A percentile compares a stretch with the other conserved stretches of the same genome.
phyloP scores from a whole-genome alignment of 2,113 vertebrate species.

The Edolisoma coerulescens region DNA sequence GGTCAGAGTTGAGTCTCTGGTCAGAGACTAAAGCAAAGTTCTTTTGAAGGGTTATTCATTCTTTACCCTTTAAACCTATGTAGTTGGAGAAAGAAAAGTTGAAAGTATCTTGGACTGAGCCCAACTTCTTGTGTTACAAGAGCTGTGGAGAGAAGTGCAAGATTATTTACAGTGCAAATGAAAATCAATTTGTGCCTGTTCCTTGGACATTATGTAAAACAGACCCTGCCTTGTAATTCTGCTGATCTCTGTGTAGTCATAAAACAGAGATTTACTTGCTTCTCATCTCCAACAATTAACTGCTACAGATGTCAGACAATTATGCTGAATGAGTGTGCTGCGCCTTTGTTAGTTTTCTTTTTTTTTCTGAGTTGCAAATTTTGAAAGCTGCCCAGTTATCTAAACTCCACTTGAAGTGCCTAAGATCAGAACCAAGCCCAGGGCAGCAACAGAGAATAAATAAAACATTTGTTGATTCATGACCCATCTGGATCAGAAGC shows the following conservation, averaged over 20 bases:
- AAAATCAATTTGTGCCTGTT: neutral
- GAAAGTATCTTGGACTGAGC: neutral
- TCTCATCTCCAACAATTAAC: neutral
- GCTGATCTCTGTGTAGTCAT: neutral
- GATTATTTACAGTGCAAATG: constrained; percentile 15
- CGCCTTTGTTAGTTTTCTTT: neutral
- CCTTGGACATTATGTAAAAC: neutral
- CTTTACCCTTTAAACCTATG: neutral
- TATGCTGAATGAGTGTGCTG: neutral
- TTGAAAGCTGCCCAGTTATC: neutral
- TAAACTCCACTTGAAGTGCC: neutral
- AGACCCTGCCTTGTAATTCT: neutral
- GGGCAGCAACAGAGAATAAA: neutral
- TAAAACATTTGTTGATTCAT: constrained; percentile 13
- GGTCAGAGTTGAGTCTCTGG: neutral
- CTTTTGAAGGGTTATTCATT: neutral
- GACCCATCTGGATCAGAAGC: neutral
- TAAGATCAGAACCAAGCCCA: constrained; percentile 15
- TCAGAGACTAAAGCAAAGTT: neutral
- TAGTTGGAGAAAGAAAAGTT: neutral
- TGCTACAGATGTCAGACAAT: neutral
- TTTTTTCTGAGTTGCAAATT: neutral
- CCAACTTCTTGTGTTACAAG: neutral
- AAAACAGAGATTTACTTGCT: constrained; percentile 1
- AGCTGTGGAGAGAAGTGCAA: neutral